Base-by-base conservation (phyloP, 2,888 invertebrate species). In the Drosophila mimica region DNA sequence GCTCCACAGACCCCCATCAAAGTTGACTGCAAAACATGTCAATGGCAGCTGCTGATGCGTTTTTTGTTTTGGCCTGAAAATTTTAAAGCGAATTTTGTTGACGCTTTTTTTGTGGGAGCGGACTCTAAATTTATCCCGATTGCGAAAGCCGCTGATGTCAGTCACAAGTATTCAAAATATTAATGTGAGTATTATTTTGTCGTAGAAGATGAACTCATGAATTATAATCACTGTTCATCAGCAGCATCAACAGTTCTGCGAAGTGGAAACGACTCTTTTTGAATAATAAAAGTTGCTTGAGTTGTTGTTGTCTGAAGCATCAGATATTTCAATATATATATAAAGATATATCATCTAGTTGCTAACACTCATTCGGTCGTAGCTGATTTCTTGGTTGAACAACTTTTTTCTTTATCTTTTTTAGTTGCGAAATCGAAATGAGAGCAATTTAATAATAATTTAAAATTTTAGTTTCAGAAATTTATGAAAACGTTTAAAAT, bases 131-230 rank as follows among this genome's bases (percentile, higher is more conserved):
- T 7, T 36, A 68, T 30, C 38, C 31, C n/a, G 30, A 31, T 54
- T 38, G 66, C 53, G 17, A 15, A 28, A 54, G 69, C 67, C 34
- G 70, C 57, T 70, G 70, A 70, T 57, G 70, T 68, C 70, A 70
- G 51, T 52, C 51, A 30, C 40, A 51, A 66, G 20, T 7, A 34
- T 28, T 9, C 28, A 20, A 13, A 46, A 46, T 46, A 46, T 46
- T 25, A 20, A 46, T 46, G 46, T 13, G 25, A 25, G 17, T 38
- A 28, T 28, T 11, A n/a, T 56, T 30, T 15, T 40, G 57, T 31
- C 57, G 30, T 40, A 15, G 30, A 31, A 28, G 36, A 4, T 54
- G 28, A 36, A 4, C 11, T 54, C 36, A 38, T 54, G 6, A 25
- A 34, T 25, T 34, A 9, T 25, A 25, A 34, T 53, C 46, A 20